These are phyloP conservation scores for Polypedilum vanderplanki DNA, from an alignment of 1,140 invertebrate species.

Conservation along the genomic window DNA sequence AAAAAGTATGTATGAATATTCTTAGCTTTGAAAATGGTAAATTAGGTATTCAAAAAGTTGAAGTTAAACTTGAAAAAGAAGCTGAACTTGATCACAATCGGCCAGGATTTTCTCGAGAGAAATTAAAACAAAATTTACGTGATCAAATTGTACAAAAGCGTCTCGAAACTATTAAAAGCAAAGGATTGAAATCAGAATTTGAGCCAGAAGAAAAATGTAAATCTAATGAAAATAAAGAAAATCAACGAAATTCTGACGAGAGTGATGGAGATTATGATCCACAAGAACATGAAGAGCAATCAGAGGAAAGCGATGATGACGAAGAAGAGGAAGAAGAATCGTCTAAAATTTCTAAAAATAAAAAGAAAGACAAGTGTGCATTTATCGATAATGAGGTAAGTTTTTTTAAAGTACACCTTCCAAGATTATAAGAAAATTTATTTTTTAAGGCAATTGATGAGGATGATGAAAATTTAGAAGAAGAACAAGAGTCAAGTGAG, in stretches of 20 bases:
- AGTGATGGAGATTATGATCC: slow-evolving; percentile 35
- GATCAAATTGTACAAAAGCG: background rate
- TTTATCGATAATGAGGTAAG: slow-evolving; percentile 35
- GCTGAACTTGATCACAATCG: slow-evolving; percentile 7
- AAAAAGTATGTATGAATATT: background rate
- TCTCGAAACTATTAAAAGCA: background rate
- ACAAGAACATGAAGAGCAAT: slow-evolving; percentile 40
- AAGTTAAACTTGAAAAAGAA: slow-evolving; percentile 11
- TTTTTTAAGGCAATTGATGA: slow-evolving; percentile 33
- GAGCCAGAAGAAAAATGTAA: background rate
- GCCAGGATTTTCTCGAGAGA: background rate
- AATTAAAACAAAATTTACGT: slow-evolving; percentile 15
- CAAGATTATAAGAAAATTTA: no score
- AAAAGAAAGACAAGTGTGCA: slow-evolving; percentile 31
- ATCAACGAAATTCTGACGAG: background rate
- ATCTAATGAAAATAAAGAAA: background rate
- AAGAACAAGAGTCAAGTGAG: slow-evolving; percentile 37
- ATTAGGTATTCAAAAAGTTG: background rate
- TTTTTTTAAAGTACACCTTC: slow-evolving; percentile 13
- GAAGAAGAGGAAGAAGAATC: slow-evolving; percentile 39
- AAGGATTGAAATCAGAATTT: background rate
- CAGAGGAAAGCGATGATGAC: slow-evolving; percentile 34
- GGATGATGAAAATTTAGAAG: slow-evolving; percentile 32
- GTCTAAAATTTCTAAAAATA: slow-evolving; percentile 36
- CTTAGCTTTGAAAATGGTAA: slow-evolving; percentile 7